These are phyloP conservation scores for Lithophane ornitopus DNA, from an alignment of 2,888 invertebrate species.

Conservation along the genomic window DNA sequence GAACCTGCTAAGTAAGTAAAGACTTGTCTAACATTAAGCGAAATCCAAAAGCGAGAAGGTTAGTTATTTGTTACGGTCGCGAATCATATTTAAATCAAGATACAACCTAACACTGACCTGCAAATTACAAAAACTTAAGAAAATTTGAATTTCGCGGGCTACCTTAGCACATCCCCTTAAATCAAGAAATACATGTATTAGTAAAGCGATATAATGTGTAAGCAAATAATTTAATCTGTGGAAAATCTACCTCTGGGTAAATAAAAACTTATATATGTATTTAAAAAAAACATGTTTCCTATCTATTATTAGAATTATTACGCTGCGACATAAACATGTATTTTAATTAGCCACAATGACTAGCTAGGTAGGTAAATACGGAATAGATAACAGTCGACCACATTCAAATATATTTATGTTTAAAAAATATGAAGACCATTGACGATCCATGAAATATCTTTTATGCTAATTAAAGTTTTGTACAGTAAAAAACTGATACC, in stretches of 20 bases:
- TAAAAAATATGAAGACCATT: conserved; percentile 6
- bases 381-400: conserved; percentile 28
- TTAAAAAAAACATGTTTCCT: not conserved
- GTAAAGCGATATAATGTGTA: not conserved
- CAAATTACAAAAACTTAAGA: too few relatives aligned
- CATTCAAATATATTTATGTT: conserved; percentile 10
- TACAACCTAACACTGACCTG: too few relatives aligned
- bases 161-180: not conserved
- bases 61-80: too few relatives aligned
- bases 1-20: conserved; percentile 7
- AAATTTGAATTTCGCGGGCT: too few relatives aligned
- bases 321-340: conserved; percentile 13
- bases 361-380: conserved; percentile 54
- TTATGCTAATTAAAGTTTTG: not conserved
- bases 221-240: not conserved
- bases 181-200: not conserved
- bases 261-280: not conserved
- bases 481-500: not conserved
- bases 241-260: not conserved
- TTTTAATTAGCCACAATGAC: conserved; percentile 54
- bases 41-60: not conserved
- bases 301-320: not conserved
- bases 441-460: conserved; percentile 13
- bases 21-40: not conserved
- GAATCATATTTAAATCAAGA: too few relatives aligned